Evolutionary conservation across 2,797 vertebrate genomes (phyloP).

Genomic region (Halcyon badia): DNA sequence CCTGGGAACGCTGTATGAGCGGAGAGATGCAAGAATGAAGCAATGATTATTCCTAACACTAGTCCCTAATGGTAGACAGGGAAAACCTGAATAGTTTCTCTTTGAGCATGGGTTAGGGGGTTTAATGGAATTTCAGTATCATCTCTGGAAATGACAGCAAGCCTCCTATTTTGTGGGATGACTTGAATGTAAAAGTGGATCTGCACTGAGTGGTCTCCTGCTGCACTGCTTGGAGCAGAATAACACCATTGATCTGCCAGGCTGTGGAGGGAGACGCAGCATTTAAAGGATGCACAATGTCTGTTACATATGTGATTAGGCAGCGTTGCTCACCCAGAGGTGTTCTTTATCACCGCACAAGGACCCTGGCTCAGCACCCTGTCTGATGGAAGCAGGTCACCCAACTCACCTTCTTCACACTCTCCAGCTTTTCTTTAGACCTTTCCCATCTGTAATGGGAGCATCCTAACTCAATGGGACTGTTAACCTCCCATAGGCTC

Average conservation of each 20-base stretch:
- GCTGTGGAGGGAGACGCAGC: neutral
- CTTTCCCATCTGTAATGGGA: neutral
- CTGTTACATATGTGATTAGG: neutral
- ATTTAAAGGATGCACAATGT: neutral
- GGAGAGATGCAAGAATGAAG: neutral
- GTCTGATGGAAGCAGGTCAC: neutral
- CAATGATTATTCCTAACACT: neutral
- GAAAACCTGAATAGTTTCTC: neutral
- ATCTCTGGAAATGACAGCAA: neutral
- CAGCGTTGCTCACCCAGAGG: fast-evolving
- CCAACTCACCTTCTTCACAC: neutral
- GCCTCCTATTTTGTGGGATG: neutral
- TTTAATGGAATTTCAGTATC: neutral
- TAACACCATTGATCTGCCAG: neutral
- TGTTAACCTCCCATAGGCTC: neutral
- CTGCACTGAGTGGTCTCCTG: neutral
- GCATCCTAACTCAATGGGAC: neutral
- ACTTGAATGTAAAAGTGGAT: neutral
- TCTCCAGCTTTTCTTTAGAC: neutral
- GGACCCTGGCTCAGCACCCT: neutral
- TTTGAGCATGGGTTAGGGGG: neutral
- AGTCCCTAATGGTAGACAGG: neutral
- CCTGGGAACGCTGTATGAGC: neutral
- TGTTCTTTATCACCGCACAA: neutral
- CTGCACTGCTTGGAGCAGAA: neutral